These are phyloP conservation scores for Erannis defoliaria DNA, from an alignment of 2,888 invertebrate genomes.

Conservation along the genomic window DNA sequence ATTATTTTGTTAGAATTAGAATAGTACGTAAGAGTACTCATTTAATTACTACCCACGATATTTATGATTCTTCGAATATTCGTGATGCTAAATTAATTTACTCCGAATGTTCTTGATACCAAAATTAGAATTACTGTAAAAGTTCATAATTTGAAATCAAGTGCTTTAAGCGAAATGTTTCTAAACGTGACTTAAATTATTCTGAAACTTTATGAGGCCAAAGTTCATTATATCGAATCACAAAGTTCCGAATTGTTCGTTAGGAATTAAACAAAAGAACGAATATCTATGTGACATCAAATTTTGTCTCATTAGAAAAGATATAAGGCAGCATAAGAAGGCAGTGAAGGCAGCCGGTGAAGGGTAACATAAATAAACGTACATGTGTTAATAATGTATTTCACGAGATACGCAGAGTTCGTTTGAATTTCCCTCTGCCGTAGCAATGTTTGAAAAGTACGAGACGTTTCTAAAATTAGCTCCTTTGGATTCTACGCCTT, in stretches of 20 bases:
- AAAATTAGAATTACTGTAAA: background rate
- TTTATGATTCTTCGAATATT: background rate
- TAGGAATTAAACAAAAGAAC: background rate
- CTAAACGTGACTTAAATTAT: background rate
- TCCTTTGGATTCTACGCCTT: constrained; percentile 12
- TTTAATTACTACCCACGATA: background rate
- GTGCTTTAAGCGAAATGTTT: background rate
- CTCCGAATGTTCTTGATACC: background rate
- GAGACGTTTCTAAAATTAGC: constrained; percentile 29
- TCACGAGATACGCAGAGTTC: constrained; percentile 19
- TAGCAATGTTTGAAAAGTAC: constrained; percentile 29
- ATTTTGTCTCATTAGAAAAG: constrained; percentile 24
- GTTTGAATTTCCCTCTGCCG: constrained; percentile 18
- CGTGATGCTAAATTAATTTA: background rate
- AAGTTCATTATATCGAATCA: background rate
- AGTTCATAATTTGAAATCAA: background rate
- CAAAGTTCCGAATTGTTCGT: background rate
- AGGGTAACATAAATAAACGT: constrained; percentile 28
- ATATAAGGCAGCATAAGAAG: too few species aligned
- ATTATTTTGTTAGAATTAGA: too few species aligned
- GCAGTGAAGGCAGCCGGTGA: constrained; percentile 21
- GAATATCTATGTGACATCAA: constrained; percentile 12
- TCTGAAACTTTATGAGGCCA: background rate
- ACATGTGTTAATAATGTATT: constrained; percentile 34
- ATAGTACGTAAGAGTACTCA: too few species aligned